These are phyloP conservation scores for Deilephila elpenor DNA, from an alignment of 2,888 invertebrate genomes.

Conservation along the genomic window DNA sequence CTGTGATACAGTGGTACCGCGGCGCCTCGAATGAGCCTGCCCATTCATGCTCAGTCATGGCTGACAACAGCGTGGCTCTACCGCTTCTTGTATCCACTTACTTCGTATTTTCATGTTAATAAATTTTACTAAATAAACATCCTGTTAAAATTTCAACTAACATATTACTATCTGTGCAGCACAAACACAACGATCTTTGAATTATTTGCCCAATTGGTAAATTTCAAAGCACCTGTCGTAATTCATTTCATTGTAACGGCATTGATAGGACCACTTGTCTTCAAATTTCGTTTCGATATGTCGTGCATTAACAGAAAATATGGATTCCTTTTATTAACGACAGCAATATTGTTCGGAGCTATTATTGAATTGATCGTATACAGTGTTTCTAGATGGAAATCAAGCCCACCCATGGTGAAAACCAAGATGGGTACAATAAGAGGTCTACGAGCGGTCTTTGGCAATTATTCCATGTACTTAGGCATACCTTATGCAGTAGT, in stretches of 20 bases:
- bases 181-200: no score
- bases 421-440: slow-evolving; percentile 40
- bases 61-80: no score
- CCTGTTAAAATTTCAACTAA: no score
- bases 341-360: neutral
- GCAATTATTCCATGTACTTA: slow-evolving; percentile 37
- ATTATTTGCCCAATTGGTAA: neutral
- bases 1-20: no score
- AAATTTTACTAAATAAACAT: no score
- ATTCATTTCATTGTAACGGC: neutral
- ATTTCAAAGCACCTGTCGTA: neutral
- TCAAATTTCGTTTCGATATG: neutral
- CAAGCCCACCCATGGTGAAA: slow-evolving; percentile 30
- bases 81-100: no score
- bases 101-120: no score
- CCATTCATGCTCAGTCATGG: no score
- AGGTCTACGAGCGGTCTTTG: slow-evolving; percentile 35
- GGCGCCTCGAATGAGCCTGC: no score
- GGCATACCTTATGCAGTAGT: slow-evolving; percentile 59
- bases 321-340: neutral
- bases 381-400: neutral
- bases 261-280: neutral
- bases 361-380: slow-evolving; percentile 4
- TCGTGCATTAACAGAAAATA: neutral
- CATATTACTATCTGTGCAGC: no score